Conservation (phyloP, 2,888 invertebrate genomes). For the Phytoseiulus persimilis region DNA sequence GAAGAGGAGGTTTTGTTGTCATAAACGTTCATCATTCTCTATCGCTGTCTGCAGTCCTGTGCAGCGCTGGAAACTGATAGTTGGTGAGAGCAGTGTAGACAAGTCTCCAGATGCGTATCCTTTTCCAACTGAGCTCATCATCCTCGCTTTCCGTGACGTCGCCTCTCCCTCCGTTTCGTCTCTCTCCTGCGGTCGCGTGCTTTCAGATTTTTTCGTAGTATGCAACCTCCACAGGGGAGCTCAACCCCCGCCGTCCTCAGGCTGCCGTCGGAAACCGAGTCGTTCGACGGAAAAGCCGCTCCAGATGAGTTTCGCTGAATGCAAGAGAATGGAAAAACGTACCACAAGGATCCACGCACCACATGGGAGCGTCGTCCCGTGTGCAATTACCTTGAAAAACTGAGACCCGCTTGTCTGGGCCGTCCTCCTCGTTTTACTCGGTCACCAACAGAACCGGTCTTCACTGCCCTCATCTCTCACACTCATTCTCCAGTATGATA, state of each 20-base stretch:
- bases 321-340: no score
- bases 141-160: background rate
- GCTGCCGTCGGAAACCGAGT: no score
- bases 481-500: background rate
- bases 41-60: background rate
- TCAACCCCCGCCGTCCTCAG: no score
- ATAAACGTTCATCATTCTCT: background rate
- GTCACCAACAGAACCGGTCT: background rate
- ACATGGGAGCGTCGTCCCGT: background rate
- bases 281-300: no score
- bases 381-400: background rate
- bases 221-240: no score
- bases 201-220: background rate
- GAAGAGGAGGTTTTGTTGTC: background rate
- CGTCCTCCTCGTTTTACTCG: background rate
- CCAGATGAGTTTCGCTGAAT: no score
- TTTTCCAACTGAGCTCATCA: background rate
- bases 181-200: background rate
- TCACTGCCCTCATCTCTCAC: background rate
- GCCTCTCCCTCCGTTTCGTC: background rate
- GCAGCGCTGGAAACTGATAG: background rate
- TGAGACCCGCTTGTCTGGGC: background rate
- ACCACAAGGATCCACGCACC: background rate
- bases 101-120: background rate
- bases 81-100: background rate